Conservation (phyloP, 2,797 vertebrate genomes). For the Periparus ater region DNA sequence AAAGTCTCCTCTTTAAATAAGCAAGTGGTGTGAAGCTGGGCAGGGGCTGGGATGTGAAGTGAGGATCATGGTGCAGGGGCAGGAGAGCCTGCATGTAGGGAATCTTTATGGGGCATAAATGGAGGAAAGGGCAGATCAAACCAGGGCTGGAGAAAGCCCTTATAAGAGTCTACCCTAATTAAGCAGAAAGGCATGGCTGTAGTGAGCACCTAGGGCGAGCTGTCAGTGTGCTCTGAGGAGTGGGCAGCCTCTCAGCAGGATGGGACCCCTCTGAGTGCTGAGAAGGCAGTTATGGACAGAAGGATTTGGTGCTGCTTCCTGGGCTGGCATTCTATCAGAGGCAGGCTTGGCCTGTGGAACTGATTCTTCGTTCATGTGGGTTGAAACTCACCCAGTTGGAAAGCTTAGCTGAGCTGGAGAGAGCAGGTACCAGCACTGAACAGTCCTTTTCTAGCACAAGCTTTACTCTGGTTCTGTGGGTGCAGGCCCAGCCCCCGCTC, state of each 20-base stretch:
- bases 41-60: not conserved
- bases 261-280: not conserved
- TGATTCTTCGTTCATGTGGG: fast-evolving
- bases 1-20: not conserved
- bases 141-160: not conserved
- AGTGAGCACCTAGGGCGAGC: not conserved
- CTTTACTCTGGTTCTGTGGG: not conserved
- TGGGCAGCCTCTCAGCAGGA: fast-evolving
- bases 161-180: not conserved
- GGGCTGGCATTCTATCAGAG: not conserved
- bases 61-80: not conserved
- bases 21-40: not conserved
- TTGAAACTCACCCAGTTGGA: not conserved
- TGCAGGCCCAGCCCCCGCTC: not conserved
- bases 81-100: not conserved
- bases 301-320: not conserved
- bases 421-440: not conserved
- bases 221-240: not conserved
- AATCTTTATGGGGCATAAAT: not conserved
- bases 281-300: fast-evolving
- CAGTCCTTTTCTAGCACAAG: not conserved
- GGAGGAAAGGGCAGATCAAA: not conserved
- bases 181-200: not conserved
- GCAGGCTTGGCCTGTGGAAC: not conserved
- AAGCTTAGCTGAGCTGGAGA: not conserved